A percentile compares a stretch with the other conserved stretches of the same genome.
Evolutionary conservation across 2,113 vertebrate species (phyloP).

Genomic region (Ibidorhyncha struthersii): DNA sequence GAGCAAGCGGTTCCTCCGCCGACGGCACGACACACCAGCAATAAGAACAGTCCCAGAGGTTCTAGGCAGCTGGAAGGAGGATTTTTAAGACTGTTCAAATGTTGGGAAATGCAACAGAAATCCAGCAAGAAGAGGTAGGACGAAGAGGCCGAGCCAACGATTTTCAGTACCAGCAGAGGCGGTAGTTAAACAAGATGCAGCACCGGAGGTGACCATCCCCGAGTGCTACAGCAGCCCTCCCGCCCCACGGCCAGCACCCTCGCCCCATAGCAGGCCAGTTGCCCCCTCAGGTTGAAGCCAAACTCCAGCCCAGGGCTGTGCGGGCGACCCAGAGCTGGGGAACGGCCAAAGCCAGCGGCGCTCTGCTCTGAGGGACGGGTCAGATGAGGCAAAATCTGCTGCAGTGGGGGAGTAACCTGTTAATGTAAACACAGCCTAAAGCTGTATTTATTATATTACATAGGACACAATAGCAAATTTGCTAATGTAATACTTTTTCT

Average conservation of each 20-base stretch:
- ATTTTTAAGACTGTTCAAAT: neutral
- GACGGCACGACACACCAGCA: neutral
- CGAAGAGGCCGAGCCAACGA: neutral
- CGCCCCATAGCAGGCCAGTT: neutral
- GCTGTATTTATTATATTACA: neutral
- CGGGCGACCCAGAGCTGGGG: neutral
- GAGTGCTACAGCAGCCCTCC: neutral
- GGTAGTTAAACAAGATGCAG: rapidly evolving
- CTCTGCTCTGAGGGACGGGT: neutral
- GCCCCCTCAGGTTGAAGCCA: neutral
- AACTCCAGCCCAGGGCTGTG: neutral
- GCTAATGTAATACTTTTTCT: neutral
- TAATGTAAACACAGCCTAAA: neutral
- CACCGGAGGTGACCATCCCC: rapidly evolving
- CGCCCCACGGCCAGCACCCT: neutral
- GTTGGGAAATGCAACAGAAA: neutral
- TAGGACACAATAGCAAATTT: too few relatives aligned
- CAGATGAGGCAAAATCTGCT: neutral
- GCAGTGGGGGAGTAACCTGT: neutral
- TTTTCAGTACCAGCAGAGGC: neutral
- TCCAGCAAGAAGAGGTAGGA: neutral
- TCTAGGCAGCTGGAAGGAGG: neutral
- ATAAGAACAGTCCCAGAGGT: neutral
- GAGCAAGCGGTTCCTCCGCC: neutral
- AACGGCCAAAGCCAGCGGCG: neutral